phyloP scores from a whole-genome alignment of 2,888 invertebrate species.

The Scotopteryx bipunctaria region DNA sequence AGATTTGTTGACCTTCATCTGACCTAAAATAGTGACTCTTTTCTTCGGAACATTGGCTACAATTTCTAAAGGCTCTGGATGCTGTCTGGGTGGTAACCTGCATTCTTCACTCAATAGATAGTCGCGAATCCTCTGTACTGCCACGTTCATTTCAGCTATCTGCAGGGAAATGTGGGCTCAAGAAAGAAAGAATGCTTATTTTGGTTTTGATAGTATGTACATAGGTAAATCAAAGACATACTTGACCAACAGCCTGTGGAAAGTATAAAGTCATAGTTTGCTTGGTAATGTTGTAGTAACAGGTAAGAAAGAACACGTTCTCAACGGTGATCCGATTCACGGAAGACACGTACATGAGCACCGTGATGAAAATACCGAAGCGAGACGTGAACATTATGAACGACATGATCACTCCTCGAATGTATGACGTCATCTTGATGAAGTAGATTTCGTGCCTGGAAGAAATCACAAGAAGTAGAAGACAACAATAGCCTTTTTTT shows the following conservation, averaged over 20 bases:
- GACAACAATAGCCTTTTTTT: too few species aligned
- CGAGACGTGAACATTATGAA: slow-evolving; percentile 87
- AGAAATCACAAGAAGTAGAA: too few species aligned
- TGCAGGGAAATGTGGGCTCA: slow-evolving; percentile 35
- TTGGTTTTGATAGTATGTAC: neutral
- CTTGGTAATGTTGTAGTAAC: slow-evolving; percentile 89
- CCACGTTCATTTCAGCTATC: slow-evolving; percentile 78
- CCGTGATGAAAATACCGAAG: slow-evolving; percentile 87
- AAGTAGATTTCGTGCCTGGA: slow-evolving; percentile 67
- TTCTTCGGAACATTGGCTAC: slow-evolving; percentile 52
- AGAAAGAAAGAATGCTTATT: neutral
- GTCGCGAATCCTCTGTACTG: slow-evolving; percentile 70
- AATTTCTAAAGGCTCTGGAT: slow-evolving; percentile 55
- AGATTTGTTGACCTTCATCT: neutral
- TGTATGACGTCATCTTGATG: slow-evolving; percentile 78
- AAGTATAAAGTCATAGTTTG: slow-evolving; percentile 89
- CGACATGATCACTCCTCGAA: slow-evolving; percentile 82
- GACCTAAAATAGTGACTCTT: slow-evolving; percentile 65
- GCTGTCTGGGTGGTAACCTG: slow-evolving; percentile 51
- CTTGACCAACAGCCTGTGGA: slow-evolving; percentile 79
- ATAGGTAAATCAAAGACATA: slow-evolving; percentile 36
- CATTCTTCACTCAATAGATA: slow-evolving; percentile 72
- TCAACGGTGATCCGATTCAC: slow-evolving; percentile 87
- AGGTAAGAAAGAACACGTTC: slow-evolving; percentile 88
- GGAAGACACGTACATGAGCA: slow-evolving; percentile 84